Evolutionary conservation across 2,888 invertebrate species (phyloP).

Genomic region (Scaeva pyrastri): DNA sequence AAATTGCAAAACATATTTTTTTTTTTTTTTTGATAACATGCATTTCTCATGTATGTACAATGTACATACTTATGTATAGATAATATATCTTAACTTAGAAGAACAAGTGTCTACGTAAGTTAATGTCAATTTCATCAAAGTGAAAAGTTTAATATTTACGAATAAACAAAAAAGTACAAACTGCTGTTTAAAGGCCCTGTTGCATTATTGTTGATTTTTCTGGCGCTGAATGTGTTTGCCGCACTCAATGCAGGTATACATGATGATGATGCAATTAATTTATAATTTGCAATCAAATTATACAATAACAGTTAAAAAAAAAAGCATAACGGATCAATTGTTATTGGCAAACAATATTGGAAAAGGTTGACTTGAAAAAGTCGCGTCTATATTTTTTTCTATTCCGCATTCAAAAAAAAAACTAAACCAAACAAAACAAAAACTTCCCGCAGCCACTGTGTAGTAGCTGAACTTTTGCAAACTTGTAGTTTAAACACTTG

Average conservation of each 20-base stretch:
- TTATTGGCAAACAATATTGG: neutral
- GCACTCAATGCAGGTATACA: constrained; percentile 12
- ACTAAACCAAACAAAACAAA: neutral
- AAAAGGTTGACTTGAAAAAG: neutral
- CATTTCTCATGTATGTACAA: too few species aligned
- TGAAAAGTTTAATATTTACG: too few species aligned
- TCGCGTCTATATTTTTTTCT: constrained; percentile 9
- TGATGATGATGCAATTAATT: constrained; percentile 61
- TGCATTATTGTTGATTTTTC: constrained; percentile 1
- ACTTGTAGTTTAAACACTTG: constrained; percentile 10
- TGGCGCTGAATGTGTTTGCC: constrained; percentile 18
- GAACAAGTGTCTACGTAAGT: too few species aligned
- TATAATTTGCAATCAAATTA: constrained; percentile 50
- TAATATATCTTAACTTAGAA: too few species aligned
- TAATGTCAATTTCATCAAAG: too few species aligned
- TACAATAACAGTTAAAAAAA: constrained; percentile 35
- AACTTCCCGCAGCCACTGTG: neutral
- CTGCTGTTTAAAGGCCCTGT: too few species aligned
- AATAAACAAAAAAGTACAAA: too few species aligned
- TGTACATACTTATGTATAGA: too few species aligned
- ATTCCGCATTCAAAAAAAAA: constrained; percentile 28
- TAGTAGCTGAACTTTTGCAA: neutral
- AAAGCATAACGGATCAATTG: constrained; percentile 35
- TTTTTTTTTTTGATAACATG: too few species aligned
- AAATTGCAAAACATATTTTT: too few species aligned